Evolutionary conservation across 2,113 vertebrate genomes (phyloP).

Genomic region (Lagopus muta): DNA sequence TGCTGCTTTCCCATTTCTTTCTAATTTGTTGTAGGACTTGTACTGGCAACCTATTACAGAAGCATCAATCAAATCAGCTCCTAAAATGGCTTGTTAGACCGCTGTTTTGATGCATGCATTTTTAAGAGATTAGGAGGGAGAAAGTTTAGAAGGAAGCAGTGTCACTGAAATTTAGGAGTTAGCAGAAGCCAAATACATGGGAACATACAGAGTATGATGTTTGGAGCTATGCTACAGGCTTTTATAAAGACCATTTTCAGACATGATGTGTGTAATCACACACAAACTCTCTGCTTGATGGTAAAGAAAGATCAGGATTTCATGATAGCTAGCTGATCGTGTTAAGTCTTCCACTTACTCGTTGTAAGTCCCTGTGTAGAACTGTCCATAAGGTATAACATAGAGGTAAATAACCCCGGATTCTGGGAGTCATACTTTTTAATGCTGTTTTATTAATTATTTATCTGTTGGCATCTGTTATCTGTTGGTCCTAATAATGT

Average conservation of each 20-base stretch:
- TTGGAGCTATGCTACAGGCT: background rate
- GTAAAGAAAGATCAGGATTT: background rate
- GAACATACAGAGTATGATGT: rapidly evolving
- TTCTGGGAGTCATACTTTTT: background rate
- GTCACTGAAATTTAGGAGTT: background rate
- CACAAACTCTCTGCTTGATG: background rate
- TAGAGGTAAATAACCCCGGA: background rate
- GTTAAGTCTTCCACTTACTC: background rate
- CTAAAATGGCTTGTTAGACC: slow-evolving; percentile 37
- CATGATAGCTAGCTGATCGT: background rate
- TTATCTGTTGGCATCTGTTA: background rate
- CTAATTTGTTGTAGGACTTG: slow-evolving; percentile 59
- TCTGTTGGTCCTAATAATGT: background rate
- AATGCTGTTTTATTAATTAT: background rate
- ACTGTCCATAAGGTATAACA: background rate
- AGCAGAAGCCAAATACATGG: background rate
- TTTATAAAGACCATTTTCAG: background rate
- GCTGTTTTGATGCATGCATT: slow-evolving; percentile 21
- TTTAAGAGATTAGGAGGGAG: slow-evolving; percentile 6
- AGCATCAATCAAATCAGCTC: slow-evolving; percentile 55
- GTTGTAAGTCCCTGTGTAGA: background rate
- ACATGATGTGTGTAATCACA: background rate
- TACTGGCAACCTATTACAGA: slow-evolving; percentile 60
- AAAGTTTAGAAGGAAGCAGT: background rate
- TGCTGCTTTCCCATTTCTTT: slow-evolving; percentile 48